Conservation (phyloP, 2,113 vertebrate species). For the Ariopsis seemanni region DNA sequence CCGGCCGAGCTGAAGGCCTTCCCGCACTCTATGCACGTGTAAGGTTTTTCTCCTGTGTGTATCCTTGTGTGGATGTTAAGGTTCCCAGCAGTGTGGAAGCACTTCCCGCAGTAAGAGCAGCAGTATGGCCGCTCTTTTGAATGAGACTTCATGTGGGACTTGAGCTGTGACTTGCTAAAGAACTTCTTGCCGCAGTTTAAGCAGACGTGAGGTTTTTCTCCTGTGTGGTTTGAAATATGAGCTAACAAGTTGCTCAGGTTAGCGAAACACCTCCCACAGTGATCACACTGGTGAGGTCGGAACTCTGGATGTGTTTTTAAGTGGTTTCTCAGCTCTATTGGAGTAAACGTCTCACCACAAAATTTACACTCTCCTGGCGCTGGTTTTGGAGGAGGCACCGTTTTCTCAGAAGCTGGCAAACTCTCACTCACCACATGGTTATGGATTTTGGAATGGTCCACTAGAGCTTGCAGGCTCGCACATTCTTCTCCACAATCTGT, state of each 20-base stretch:
- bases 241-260: conserved; percentile 60
- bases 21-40: conserved; percentile 67
- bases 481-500: conserved; percentile 40
- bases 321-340: conserved; percentile 66
- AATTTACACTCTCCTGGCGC: conserved; percentile 63
- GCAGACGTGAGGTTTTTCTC: conserved; percentile 68
- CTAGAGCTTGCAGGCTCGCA: conserved; percentile 26
- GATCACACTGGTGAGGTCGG: conserved; percentile 65
- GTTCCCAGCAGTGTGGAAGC: conserved; percentile 64
- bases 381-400: conserved; percentile 31
- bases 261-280: conserved; percentile 66
- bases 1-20: conserved; percentile 69
- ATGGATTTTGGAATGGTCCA: conserved; percentile 37
- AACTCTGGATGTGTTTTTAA: conserved; percentile 66
- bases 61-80: conserved; percentile 71
- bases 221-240: conserved; percentile 60
- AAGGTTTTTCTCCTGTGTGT: conserved; percentile 73
- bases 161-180: conserved; percentile 65
- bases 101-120: conserved; percentile 71
- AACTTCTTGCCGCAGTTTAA: conserved; percentile 71
- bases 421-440: conserved; percentile 32
- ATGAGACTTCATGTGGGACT: conserved; percentile 69
- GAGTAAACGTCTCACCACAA: conserved; percentile 68
- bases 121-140: conserved; percentile 63
- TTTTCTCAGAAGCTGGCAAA: conserved; percentile 35